A percentile compares a stretch with the other conserved stretches of the same genome.
phyloP scores from a whole-genome alignment of 2,888 invertebrate genomes.

The Tetanocera ferruginea region DNA sequence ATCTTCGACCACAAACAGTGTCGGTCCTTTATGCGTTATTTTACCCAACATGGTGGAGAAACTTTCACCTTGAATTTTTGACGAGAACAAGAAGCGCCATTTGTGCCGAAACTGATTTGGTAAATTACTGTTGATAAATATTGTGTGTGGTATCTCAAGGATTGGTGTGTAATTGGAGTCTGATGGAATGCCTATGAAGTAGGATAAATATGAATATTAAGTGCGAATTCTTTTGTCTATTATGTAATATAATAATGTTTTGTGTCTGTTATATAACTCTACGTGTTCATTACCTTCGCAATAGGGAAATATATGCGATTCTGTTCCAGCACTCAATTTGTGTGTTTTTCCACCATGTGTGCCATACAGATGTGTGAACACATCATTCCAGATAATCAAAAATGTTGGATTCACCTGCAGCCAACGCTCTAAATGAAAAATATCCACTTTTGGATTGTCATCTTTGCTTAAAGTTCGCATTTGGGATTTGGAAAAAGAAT shows the following conservation, averaged over 20 bases:
- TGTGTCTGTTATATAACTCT: neutral
- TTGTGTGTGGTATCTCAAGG: constrained; percentile 81
- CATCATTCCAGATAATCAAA: constrained; percentile 72
- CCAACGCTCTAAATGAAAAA: constrained; percentile 64
- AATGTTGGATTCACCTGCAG: constrained; percentile 72
- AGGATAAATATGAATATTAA: neutral
- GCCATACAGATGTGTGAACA: constrained; percentile 72
- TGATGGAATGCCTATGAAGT: constrained; percentile 74
- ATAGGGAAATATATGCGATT: constrained; percentile 58
- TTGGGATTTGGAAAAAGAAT: constrained; percentile 74
- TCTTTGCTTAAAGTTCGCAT: constrained; percentile 67
- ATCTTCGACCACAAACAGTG: constrained; percentile 86
- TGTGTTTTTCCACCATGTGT: constrained; percentile 45
- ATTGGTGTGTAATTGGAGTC: constrained; percentile 83
- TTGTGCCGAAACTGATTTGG: constrained; percentile 81
- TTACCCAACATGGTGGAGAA: constrained; percentile 85
- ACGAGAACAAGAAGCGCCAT: constrained; percentile 91
- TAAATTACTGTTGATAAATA: constrained; percentile 84
- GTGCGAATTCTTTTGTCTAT: too few species aligned
- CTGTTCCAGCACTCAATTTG: constrained; percentile 39
- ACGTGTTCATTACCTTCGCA: constrained; percentile 52
- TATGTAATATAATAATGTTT: too few species aligned
- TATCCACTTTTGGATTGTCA: constrained; percentile 58
- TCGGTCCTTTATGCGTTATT: constrained; percentile 84
- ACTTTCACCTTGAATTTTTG: constrained; percentile 90